Base-by-base conservation (phyloP, 2,113 vertebrate species). In the Thamnaconus septentrionalis region DNA sequence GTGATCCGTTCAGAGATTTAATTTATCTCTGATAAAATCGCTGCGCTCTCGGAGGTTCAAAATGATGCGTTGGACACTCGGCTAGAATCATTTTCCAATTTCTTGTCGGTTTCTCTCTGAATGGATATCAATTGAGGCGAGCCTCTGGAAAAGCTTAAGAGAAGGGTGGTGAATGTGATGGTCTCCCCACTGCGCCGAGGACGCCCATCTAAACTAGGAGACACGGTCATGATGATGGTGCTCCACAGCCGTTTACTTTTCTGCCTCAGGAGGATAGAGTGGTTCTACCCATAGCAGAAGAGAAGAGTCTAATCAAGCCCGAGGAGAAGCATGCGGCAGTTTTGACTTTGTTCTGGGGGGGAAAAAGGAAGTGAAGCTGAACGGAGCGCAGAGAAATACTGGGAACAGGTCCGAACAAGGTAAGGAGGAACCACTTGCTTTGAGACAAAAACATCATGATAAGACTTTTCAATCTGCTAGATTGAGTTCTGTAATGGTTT, bases 281-380 rank as follows among this genome's bases (percentile, higher is more conserved):
- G 79, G 80, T 69, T 82, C 77, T 81, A 79, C 70, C 78, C 78
- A 8, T 87, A 81, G 71, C 67, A 70, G 57, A 64, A 44, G 44
- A 70, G 53, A 65, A 51, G 56, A 59, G 56, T 9, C 48, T 44
- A 66, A 66, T 50, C 44, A 50, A 66, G 66, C 55, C 55, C 1
- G 42, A 48, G 10, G 58, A 69, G 64, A 71, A 87, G 57, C 51
- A 87, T 89, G 87, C 83, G 71, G 71, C 68, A 83, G 61, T 80
- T 80, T 63, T 31, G 18, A 31, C 18, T 31, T 31, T 31, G 18
- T 1, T 31, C 18, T 31, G 18, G 18, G 18, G 18, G 18, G 18
- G 18, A 31, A 31, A 31, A 31, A 31, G 18, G 18, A 31, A 31
- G 18, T 31, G 18, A 31, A 79, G 82, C 9, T 78, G 50, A 65